Conservation (phyloP, 1,140 invertebrate genomes). For the Plodia interpunctella region DNA sequence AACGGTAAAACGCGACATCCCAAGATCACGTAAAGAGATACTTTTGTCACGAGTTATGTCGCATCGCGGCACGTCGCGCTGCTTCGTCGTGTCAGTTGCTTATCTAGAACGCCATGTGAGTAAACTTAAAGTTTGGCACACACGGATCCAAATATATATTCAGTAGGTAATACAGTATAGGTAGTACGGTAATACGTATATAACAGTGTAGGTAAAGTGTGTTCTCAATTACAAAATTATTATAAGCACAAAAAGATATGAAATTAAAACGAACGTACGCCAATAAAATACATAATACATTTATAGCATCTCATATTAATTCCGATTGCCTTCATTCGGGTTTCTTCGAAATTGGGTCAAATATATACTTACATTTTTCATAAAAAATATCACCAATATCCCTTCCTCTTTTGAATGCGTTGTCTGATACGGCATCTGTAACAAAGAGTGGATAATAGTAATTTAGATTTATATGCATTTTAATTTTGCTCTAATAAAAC, state of each 20-base stretch:
- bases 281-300: not conserved
- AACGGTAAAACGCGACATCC: too few relatives aligned
- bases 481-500: not conserved
- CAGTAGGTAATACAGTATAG: too few relatives aligned
- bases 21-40: too few relatives aligned
- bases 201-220: too few relatives aligned
- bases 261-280: not conserved
- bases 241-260: not conserved
- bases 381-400: constrained; percentile 49
- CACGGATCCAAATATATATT: not conserved
- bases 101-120: too few relatives aligned
- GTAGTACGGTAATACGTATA: too few relatives aligned
- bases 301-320: not conserved
- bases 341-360: not conserved
- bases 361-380: constrained; percentile 54
- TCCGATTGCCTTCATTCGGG: not conserved
- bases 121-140: not conserved
- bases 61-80: too few relatives aligned
- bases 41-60: too few relatives aligned
- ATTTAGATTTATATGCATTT: constrained; percentile 4
- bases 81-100: too few relatives aligned
- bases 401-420: constrained; percentile 35
- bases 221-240: not conserved
- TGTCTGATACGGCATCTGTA: constrained; percentile 58
- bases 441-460: constrained; percentile 34